phyloP scores from a whole-genome alignment of 2,113 vertebrate genomes.

The Syngnathus scovelli region DNA sequence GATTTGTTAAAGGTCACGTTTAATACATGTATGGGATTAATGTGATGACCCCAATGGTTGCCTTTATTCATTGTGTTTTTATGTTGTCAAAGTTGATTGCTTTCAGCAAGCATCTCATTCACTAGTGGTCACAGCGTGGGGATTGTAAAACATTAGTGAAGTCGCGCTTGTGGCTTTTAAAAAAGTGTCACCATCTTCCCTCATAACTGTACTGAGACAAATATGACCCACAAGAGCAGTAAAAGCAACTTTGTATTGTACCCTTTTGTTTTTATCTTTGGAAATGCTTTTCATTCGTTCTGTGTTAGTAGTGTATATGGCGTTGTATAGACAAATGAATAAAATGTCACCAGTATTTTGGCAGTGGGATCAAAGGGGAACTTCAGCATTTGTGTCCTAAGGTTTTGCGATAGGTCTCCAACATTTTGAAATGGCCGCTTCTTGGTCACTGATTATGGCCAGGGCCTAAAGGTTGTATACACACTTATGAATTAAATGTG shows the following conservation, averaged over 20 bases:
- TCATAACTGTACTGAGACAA: slow-evolving; percentile 34
- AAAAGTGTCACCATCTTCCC: slow-evolving; percentile 24
- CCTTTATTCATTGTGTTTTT: slow-evolving; percentile 12
- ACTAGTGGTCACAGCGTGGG: slow-evolving; percentile 30
- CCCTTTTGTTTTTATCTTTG: slow-evolving; percentile 33
- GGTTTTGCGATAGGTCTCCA: not conserved
- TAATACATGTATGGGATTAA: slow-evolving; percentile 33
- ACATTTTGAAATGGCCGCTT: not conserved
- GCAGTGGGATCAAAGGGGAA: not conserved
- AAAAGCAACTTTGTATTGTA: slow-evolving; percentile 22
- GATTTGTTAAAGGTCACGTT: slow-evolving; percentile 43
- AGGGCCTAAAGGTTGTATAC: not conserved
- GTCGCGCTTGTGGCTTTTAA: slow-evolving; percentile 34
- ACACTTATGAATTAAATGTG: not conserved
- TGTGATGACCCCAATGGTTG: slow-evolving; percentile 24
- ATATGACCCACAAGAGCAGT: slow-evolving; percentile 27
- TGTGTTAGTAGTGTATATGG: slow-evolving; percentile 45
- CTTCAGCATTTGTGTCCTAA: not conserved
- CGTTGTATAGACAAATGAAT: slow-evolving; percentile 57
- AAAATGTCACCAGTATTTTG: slow-evolving; percentile 38
- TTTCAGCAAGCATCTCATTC: slow-evolving; percentile 20
- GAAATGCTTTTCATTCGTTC: slow-evolving; percentile 50
- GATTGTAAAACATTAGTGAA: slow-evolving; percentile 48
- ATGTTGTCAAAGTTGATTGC: slow-evolving; percentile 24
- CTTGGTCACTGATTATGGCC: not conserved